Evolutionary conservation across 2,888 invertebrate genomes (phyloP).

Genomic region (Cataglyphis altisquamis): DNA sequence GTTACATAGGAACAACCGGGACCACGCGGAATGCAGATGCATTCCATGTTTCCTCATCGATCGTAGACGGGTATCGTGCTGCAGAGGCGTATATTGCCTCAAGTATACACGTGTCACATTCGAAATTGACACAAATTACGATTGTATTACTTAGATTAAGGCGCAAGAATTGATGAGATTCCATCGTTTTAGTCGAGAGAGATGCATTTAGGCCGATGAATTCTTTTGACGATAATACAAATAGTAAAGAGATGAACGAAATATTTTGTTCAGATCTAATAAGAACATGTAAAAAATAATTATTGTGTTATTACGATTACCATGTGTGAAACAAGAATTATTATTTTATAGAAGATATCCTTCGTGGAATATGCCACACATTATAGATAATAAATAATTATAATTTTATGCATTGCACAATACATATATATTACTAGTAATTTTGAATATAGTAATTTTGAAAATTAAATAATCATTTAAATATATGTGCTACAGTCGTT

Average conservation of each 20-base stretch:
- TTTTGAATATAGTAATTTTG: neutral
- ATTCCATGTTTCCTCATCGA: neutral
- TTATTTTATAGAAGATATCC: neutral
- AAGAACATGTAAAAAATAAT: neutral
- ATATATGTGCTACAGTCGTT: neutral
- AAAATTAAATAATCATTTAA: conserved; percentile 9
- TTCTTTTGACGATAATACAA: conserved; percentile 15
- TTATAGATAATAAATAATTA: neutral
- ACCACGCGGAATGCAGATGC: neutral
- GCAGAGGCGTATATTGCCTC: conserved; percentile 34
- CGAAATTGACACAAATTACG: neutral
- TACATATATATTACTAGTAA: conserved; percentile 1
- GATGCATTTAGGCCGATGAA: conserved; percentile 11
- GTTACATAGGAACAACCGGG: conserved; percentile 1
- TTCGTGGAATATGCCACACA: neutral
- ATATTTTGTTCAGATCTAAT: conserved; percentile 13
- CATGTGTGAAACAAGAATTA: neutral
- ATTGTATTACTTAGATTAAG: neutral
- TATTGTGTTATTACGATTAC: neutral
- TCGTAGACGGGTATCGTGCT: conserved; percentile 16
- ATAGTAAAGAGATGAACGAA: neutral
- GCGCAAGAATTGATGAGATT: conserved; percentile 9
- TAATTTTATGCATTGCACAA: neutral
- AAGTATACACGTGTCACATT: conserved; percentile 15
- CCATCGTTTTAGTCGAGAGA: neutral